Evolutionary conservation across 2,797 vertebrate genomes (phyloP).

Genomic region (Hydrocynus forskahlii): DNA sequence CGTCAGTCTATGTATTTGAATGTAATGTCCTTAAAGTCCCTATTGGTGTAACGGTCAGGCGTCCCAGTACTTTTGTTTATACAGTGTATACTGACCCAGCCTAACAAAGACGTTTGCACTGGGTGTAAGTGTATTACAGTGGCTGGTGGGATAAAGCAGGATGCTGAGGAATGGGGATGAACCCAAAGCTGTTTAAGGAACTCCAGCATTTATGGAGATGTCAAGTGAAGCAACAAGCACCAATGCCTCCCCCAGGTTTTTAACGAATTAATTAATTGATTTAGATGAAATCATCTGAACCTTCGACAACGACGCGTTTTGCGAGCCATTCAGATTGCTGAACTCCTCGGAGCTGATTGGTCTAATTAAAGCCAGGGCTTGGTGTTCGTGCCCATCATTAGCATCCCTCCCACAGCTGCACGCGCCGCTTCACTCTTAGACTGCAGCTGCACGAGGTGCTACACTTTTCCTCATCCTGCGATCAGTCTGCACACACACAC

Average conservation of each 20-base stretch:
- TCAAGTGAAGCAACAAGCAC: neutral
- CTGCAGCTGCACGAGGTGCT: neutral
- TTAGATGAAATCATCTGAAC: neutral
- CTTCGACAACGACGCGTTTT: neutral
- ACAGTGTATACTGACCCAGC: too few relatives aligned
- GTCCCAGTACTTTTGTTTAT: too few relatives aligned
- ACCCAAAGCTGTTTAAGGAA: too few relatives aligned
- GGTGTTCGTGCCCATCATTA: neutral
- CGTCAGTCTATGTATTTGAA: too few relatives aligned
- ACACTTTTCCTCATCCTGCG: neutral
- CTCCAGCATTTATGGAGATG: too few relatives aligned
- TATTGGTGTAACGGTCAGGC: too few relatives aligned
- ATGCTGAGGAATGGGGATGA: too few relatives aligned
- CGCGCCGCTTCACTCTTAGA: neutral
- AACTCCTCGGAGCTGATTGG: neutral
- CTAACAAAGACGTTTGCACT: too few relatives aligned
- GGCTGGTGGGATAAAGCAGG: too few relatives aligned
- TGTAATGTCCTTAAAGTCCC: too few relatives aligned
- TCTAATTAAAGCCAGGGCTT: neutral
- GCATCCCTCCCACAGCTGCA: neutral
- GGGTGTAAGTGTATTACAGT: too few relatives aligned
- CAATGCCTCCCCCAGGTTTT: neutral
- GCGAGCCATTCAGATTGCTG: neutral
- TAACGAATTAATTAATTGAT: too few relatives aligned
- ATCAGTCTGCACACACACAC: neutral